Base-by-base conservation (phyloP, 1,140 invertebrate genomes). In the Caenorhabditis inopinata region DNA sequence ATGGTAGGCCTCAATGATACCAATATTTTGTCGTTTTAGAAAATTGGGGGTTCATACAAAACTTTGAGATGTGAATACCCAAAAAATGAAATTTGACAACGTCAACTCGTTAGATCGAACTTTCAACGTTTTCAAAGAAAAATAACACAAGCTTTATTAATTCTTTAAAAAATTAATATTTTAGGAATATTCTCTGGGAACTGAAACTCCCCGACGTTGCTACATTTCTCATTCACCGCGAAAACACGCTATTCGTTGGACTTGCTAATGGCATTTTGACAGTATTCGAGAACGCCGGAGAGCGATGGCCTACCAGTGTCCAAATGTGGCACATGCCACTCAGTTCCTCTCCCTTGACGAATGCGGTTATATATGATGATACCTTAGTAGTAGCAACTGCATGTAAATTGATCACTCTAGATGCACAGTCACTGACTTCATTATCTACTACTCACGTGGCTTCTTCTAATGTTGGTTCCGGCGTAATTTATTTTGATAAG, bases 241-340 rank as follows among this genome's bases (percentile, higher is more conserved):
- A 90, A 53, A 87, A 90, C 29, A 86, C 89, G 38, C 85, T 91
- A 1, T 91, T 90, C 84, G 89, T 89, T 51, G 90, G 86, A 23
- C 81, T 91, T 11, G 90, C 90, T 35, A 90, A 91, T 85, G 91
- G 91, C 35, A 91, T 90, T 2, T 80, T 91, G 6, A 90, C 91
- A 42, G 89, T 91, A 11, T 84, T 91, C 35, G 35, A 85, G 76
- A 85, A 87, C 76, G 82, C 83, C 38, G 82, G 76, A 75, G 68
- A 83, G 68, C 48, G 80, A 27, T 78, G 80, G 25, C 87, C 87
- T 1, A 83, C 83, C 14, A 76, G 78, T 48, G 76, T 88, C 49
- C 90, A 91, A 76, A 85, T 90, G 11, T 90, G 90, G 82, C 91
- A 91, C 83, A 89, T 91, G 78, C 87, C 89, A 9, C 87, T 91